phyloP scores from a whole-genome alignment of 2,797 vertebrate species.

The Enoplosus armatus region DNA sequence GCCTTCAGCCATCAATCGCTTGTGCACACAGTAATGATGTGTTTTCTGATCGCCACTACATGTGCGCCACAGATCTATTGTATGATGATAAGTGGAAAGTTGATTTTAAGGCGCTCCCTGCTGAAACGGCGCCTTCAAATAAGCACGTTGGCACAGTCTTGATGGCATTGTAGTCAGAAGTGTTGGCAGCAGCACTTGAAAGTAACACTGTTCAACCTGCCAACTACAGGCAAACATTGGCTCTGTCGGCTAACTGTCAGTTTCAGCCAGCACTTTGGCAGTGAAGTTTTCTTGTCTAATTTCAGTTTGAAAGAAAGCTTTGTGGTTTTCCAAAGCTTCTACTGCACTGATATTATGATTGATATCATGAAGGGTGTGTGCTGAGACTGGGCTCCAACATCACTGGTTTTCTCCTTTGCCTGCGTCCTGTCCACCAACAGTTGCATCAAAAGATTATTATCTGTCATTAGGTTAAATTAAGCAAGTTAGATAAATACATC shows the following conservation, averaged over 20 bases:
- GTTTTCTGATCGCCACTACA: too few species aligned
- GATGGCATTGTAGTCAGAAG: constrained; percentile 38
- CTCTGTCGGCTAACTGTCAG: constrained; percentile 32
- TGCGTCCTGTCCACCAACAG: neutral
- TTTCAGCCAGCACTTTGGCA: constrained; percentile 46
- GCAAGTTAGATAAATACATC: neutral
- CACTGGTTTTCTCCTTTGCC: neutral
- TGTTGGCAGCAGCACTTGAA: constrained; percentile 62
- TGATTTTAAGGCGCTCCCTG: constrained; percentile 29
- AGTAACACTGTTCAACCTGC: constrained; percentile 49
- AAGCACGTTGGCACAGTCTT: constrained; percentile 43
- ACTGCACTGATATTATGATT: constrained; percentile 18
- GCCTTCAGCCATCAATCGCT: constrained; percentile 26
- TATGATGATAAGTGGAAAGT: constrained; percentile 47
- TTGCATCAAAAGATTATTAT: neutral
- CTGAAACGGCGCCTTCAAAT: constrained; percentile 35
- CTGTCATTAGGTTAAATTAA: neutral
- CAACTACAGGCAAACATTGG: constrained; percentile 61
- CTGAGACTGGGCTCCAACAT: neutral
- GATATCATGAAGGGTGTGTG: neutral
- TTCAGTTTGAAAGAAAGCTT: constrained; percentile 46
- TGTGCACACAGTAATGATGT: constrained; percentile 3
- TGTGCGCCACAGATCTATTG: constrained; percentile 29
- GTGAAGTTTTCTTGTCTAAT: constrained; percentile 29
- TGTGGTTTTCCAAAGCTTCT: constrained; percentile 3